Percentiles rank a stretch among this genome's conserved stretches.
These are phyloP conservation scores for Scaptomyza flava DNA, from an alignment of 2,888 invertebrate genomes.

Conservation along the genomic window DNA sequence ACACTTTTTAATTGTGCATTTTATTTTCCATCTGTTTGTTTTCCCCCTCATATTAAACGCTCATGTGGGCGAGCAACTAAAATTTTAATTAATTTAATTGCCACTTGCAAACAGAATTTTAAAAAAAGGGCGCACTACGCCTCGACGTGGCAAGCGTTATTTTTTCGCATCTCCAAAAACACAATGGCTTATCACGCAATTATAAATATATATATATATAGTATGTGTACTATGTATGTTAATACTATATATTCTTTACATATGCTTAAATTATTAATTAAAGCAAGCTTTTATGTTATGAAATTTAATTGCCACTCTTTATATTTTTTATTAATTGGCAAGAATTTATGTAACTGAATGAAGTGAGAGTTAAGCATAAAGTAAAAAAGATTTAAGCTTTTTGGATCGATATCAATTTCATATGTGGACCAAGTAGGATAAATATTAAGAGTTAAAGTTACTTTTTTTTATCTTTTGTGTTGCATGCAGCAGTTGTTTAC, in stretches of 20 bases:
- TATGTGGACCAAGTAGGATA: too few species aligned
- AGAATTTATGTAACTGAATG: not conserved
- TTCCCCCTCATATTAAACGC: not conserved
- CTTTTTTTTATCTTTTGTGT: not conserved
- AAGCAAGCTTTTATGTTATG: conserved; percentile 16
- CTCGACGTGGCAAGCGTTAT: conserved; percentile 28
- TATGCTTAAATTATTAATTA: conserved; percentile 45
- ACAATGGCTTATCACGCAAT: conserved; percentile 49
- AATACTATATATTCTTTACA: not conserved
- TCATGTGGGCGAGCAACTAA: conserved; percentile 51
- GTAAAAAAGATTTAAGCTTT: not conserved
- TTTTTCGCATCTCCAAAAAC: conserved; percentile 32
- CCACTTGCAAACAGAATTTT: conserved; percentile 47
- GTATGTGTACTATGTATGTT: conserved; percentile 11
- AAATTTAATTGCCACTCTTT: conserved; percentile 1
- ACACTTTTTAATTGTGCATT: conserved; percentile 4
- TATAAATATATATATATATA: conserved; percentile 2
- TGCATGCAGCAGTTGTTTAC: not conserved
- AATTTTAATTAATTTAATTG: conserved; percentile 79
- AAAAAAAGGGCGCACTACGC: conserved; percentile 12
- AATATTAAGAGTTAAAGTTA: too few species aligned
- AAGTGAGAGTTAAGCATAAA: not conserved
- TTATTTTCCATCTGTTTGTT: conserved; percentile 21
- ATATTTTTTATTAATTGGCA: not conserved
- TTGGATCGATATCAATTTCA: not conserved